Evolutionary conservation across 2,888 invertebrate genomes (phyloP).

Genomic region (Cosmorhoe ocellata): DNA sequence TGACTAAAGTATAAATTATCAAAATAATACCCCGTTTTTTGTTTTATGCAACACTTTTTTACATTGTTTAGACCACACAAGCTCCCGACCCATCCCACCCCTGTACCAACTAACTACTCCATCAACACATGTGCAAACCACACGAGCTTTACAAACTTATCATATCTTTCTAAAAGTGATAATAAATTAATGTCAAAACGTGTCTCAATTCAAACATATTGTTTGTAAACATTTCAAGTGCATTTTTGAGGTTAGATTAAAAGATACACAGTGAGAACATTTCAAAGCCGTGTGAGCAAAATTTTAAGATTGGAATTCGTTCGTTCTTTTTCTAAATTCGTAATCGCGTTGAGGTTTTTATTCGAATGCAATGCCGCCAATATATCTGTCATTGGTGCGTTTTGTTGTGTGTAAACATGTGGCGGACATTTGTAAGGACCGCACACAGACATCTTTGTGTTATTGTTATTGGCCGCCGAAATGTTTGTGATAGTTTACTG

Average conservation of each 20-base stretch:
- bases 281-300: constrained; percentile 1
- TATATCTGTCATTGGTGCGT: constrained; percentile 77
- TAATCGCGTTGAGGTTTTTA: constrained; percentile 48
- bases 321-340: constrained; percentile 27
- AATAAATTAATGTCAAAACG: constrained; percentile 42
- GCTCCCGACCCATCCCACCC: constrained; percentile 27
- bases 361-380: constrained; percentile 60
- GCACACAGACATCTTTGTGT: constrained; percentile 59
- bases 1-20: too few species aligned
- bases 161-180: constrained; percentile 6
- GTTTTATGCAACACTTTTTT: constrained; percentile 26
- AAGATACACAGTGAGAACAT: constrained; percentile 13
- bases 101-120: constrained; percentile 22
- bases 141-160: constrained; percentile 8
- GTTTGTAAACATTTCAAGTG: constrained; percentile 34
- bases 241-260: constrained; percentile 27
- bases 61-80: constrained; percentile 30
- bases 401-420: constrained; percentile 72
- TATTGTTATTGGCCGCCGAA: constrained; percentile 72
- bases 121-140: constrained; percentile 22
- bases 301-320: constrained; percentile 40
- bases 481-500: constrained; percentile 66
- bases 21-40: too few species aligned
- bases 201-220: constrained; percentile 36
- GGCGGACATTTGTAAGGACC: constrained; percentile 70